Base-by-base conservation (phyloP, 1,140 invertebrate species). In the Microplitis mediator region DNA sequence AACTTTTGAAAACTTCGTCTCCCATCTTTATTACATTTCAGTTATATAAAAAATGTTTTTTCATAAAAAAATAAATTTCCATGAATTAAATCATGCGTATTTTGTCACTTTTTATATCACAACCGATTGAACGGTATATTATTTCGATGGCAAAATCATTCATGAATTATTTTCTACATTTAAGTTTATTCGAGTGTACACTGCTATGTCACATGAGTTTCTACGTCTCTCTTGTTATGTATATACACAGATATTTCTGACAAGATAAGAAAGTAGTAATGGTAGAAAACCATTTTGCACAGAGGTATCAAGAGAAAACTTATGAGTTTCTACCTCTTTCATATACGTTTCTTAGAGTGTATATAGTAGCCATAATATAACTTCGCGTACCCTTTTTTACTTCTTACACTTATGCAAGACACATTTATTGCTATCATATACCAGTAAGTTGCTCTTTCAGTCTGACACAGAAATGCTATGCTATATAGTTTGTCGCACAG, bases 251-350 rank as follows among this genome's bases (percentile, higher is more conserved):
- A 23, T 23, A 23, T 23, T 23, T 3, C 36, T 4, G 52, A 23
- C 16, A 32, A 64, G 34, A 64, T 64, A 45, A 64, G 36, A 64
- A 64, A 64, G 35, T 50, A n/a, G 11, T 36, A 3, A 3, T 36
- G 16, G 32, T 31, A 61, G 32, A 23, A 64, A 64, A 45, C 62
- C 62, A 64, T 64, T 64, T 64, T 64, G 62, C 62, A 36, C 34
- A 13, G 52, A 16, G 6, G 5, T 56, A 56, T 56, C n/a, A 14
- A 56, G 16, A 39, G 36, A 13, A 64, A 64, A 39, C 13, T 64
- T 64, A 64, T 64, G 62, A 64, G 62, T 39, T 64, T 64, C 4
- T 35, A 64, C 35, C 34, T 14, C 34, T 64, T 64, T 56, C 52
- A 56, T 23, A 23, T 56, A 23, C n/a, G 13, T 64, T 8, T 4